These are phyloP conservation scores for Rhinatrema bivittatum DNA, from an alignment of 2,797 vertebrate species.

Conservation along the genomic window DNA sequence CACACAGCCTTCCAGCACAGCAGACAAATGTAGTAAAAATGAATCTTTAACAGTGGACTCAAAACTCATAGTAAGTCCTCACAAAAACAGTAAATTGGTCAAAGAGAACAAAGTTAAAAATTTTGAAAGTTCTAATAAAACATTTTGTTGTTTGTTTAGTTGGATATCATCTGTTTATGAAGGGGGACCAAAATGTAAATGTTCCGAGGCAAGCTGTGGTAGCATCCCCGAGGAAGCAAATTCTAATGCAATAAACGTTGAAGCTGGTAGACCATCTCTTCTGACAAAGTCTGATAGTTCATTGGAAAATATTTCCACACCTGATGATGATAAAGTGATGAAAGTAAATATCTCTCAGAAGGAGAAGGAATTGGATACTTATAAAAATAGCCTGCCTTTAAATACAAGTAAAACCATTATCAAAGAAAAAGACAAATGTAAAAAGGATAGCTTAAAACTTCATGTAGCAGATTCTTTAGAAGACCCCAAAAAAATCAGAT, in stretches of 20 bases:
- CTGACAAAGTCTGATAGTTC: neutral
- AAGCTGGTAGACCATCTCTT: neutral
- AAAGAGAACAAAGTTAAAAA: too few relatives aligned
- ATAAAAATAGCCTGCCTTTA: neutral
- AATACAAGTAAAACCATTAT: neutral
- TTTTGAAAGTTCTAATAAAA: neutral
- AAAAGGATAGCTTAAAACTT: too few relatives aligned
- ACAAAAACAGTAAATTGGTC: too few relatives aligned
- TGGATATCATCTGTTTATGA: constrained; percentile 1
- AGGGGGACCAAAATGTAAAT: constrained; percentile 8
- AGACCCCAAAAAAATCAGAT: too few relatives aligned
- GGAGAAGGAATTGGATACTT: neutral
- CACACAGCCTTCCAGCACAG: too few relatives aligned
- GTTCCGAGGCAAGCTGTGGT: neutral
- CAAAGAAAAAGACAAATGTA: neutral
- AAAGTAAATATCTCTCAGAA: too few relatives aligned
- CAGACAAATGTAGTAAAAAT: too few relatives aligned
- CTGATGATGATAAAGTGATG: too few relatives aligned
- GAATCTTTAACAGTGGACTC: too few relatives aligned
- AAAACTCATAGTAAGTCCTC: too few relatives aligned
- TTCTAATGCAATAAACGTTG: constrained; percentile 1
- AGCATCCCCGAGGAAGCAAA: neutral
- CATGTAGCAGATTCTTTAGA: too few relatives aligned
- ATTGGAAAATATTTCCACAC: neutral
- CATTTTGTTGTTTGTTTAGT: constrained; percentile 18